Conservation (phyloP, 1,140 invertebrate genomes). For the Orchesella cincta region DNA sequence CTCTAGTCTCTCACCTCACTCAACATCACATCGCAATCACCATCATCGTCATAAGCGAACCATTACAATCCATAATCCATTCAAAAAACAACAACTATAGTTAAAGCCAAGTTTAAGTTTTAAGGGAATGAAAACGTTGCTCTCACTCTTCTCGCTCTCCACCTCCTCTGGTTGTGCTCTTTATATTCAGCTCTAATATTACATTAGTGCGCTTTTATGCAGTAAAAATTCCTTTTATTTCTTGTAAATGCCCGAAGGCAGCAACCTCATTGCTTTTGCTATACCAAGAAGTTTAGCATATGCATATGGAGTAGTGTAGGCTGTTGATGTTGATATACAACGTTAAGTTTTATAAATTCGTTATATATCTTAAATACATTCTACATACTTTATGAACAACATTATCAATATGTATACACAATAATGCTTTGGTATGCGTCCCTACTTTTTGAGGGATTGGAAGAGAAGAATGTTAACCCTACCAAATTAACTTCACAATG, state of each 20-base stretch:
- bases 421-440: not conserved
- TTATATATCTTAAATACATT: not conserved
- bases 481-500: not conserved
- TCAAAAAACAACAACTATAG: no score
- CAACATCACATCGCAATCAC: not conserved
- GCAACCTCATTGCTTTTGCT: not conserved
- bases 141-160: no score
- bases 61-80: not conserved
- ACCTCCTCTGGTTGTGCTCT: not conserved
- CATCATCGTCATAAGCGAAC: not conserved
- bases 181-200: not conserved
- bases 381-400: not conserved
- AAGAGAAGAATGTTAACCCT: not conserved
- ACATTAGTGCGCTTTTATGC: not conserved
- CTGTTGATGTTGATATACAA: not conserved
- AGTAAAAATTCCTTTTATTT: constrained; percentile 12
- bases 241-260: constrained; percentile 9
- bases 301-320: not conserved
- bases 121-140: no score
- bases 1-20: not conserved
- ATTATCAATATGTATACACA: not conserved
- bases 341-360: not conserved
- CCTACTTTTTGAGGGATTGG: not conserved
- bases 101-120: no score
- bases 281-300: not conserved